A percentile compares a stretch with the other conserved stretches of the same genome.
These are phyloP conservation scores for Drosophila prostipennis DNA, from an alignment of 2,888 invertebrate genomes.

Conservation along the genomic window DNA sequence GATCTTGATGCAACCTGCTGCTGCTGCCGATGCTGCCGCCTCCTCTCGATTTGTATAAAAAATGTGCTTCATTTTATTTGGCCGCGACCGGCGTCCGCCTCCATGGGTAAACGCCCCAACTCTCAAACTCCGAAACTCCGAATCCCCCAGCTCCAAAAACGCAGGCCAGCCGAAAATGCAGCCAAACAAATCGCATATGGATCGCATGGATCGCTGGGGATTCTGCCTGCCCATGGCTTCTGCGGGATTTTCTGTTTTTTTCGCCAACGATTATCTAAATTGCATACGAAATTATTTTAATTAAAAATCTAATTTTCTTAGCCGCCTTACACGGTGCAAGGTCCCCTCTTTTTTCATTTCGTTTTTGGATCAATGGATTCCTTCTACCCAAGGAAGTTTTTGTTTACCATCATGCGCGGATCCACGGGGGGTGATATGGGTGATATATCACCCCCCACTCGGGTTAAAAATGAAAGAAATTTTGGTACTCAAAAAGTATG, in stretches of 20 bases:
- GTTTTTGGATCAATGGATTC: constrained; percentile 3
- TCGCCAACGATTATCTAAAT: constrained; percentile 84
- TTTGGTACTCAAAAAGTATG: too few relatives aligned
- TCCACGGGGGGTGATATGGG: too few relatives aligned
- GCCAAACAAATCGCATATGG: constrained; percentile 80
- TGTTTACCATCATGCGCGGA: constrained; percentile 39
- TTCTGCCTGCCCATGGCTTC: constrained; percentile 16
- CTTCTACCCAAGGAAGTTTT: neutral
- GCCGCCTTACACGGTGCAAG: constrained; percentile 28
- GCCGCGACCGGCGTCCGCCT: constrained; percentile 75
- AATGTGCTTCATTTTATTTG: constrained; percentile 83
- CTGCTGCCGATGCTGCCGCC: constrained; percentile 32
- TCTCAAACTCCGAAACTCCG: constrained; percentile 17
- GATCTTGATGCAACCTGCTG: constrained; percentile 72
- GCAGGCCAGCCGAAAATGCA: constrained; percentile 59
- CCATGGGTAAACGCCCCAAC: constrained; percentile 77
- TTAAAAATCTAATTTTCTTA: constrained; percentile 84
- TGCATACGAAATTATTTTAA: constrained; percentile 85
- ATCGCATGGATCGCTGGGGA: constrained; percentile 51
- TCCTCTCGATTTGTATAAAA: constrained; percentile 69
- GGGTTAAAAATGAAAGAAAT: too few relatives aligned
- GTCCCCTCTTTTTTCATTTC: neutral
- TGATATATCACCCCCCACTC: too few relatives aligned
- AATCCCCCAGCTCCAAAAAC: constrained; percentile 23
- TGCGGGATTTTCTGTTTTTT: constrained; percentile 18